These are phyloP conservation scores for Tachina grossa DNA, from an alignment of 2,888 invertebrate genomes.

Conservation along the genomic window DNA sequence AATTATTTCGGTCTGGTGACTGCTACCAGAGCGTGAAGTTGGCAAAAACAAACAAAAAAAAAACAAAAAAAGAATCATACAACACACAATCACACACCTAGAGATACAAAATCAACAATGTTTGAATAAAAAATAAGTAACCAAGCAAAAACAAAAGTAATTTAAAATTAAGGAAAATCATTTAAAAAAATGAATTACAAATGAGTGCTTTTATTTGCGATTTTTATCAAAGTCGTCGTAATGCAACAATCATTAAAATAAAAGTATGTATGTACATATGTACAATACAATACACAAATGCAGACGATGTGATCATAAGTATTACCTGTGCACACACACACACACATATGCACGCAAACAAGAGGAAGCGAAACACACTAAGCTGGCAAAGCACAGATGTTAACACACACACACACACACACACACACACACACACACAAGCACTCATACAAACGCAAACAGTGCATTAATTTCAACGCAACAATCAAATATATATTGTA, in stretches of 20 bases:
- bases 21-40: slow-evolving; percentile 83
- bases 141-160: slow-evolving; percentile 68
- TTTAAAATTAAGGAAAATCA: slow-evolving; percentile 69
- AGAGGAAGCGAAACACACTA: not conserved
- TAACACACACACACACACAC: slow-evolving; percentile 6
- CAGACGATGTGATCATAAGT: not conserved
- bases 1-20: slow-evolving; percentile 83
- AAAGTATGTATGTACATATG: slow-evolving; percentile 1
- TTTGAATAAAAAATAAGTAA: slow-evolving; percentile 37
- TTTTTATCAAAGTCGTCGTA: slow-evolving; percentile 69
- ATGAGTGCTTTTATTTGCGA: slow-evolving; percentile 71
- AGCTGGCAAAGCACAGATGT: slow-evolving; percentile 27
- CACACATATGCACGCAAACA: not conserved
- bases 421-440: not conserved
- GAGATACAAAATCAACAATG: slow-evolving; percentile 72
- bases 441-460: not conserved
- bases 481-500: slow-evolving; percentile 1
- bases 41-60: slow-evolving; percentile 76
- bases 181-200: slow-evolving; percentile 71
- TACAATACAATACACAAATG: not conserved
- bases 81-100: slow-evolving; percentile 1
- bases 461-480: slow-evolving; percentile 1
- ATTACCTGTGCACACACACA: slow-evolving; percentile 39
- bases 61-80: slow-evolving; percentile 19
- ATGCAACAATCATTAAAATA: slow-evolving; percentile 66